Evolutionary conservation across 2,888 invertebrate species (phyloP), one percentile per base, ranked within the genome.

Genomic region (Eurytoma californica): DNA sequence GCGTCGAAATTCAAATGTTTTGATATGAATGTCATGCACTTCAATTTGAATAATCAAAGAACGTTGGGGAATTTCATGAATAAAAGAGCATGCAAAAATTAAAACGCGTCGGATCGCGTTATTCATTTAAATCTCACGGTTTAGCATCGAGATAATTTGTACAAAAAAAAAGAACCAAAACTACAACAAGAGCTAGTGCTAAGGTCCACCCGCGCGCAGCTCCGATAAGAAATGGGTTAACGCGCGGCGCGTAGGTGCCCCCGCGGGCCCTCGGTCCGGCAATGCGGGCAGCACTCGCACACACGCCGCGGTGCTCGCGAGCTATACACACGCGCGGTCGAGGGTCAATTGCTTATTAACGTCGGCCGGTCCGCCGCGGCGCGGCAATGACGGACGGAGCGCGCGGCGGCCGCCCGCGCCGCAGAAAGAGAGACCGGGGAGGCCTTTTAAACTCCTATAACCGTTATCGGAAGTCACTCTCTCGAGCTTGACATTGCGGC

Each of bases 271-370:
- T 57, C 70, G 57, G 4, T 12, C 69, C 65, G 79, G 74, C 74
- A 86, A 85, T 87, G 86, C 84, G 24, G 24, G 24, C 24, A 24
- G 85, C 85, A 86, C 86, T 85, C 87, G 85, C 83, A 85, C 57
- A 16, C 18, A 24, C 66, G 66, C 18, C 39, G 7, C 39, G 9
- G 30, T 39, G 24, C 16, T 2, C 20, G 63, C 16, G 65, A 47
- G 16, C 24, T 24, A 2, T 24, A 24, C 30, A 4, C 55, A 30
- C 84, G 81, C 77, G 80, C 83, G 85, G 86, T 84, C 87, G 85
- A 86, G 88, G 88, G 88, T 89, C 88, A 89, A 89, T 89, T 89
- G 87, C 86, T 88, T 86, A 87, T 89, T 89, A 89, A 87, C 86
- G 87, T 67, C 86, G 83, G 82, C 51, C 55, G 39, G 14, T 53